Base-by-base conservation (phyloP, 2,888 invertebrate genomes). In the Drosophila paramelanica region DNA sequence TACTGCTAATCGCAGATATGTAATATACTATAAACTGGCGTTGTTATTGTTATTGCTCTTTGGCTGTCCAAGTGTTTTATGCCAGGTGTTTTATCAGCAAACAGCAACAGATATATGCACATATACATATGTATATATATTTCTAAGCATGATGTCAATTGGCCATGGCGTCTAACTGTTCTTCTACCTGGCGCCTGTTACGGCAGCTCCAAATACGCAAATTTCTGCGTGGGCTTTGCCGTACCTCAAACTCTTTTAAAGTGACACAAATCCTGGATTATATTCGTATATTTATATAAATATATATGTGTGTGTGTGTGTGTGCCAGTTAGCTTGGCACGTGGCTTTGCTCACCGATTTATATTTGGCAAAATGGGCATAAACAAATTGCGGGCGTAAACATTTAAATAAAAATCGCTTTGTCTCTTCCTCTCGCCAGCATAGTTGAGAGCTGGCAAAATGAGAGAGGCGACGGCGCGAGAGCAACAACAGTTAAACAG, bases 211-310 rank as follows among this genome's bases (percentile, higher is more conserved):
- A 46, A 27, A 7, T 27, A 31, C 14, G 46, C 11, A 4, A 39
- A 11, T 23, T 33, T 36, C 33, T 36, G 14, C 31, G 41, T 43
- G 51, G 46, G 20, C 23, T 3, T 14, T 7, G 87, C 76, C 77
- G 85, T 81, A 88, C 79, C 85, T 79, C 81, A 84, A 84, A 71
- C 59, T 51, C 45, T 23, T 61, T 74, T 46, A 36, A 76, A 76
- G 78, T 72, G 50, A 70, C 58, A 73, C 23, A 4, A 23, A 23
- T 23, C 23, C 23, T 23, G 23, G 23, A 3, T 23, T 23, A 23
- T 23, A 4, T 0, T 23, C 23, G 23, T 4, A 23, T 23, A 23
- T 23, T 23, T 23, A 2, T 4, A 23, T 23, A 0, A 3, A 23
- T 23, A 23, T 23, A 20, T 3, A 20, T 20, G 1, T 20, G 3